These are phyloP conservation scores for Leptobrachium ailaonicum DNA, from an alignment of 2,113 vertebrate genomes.

Conservation along the genomic window DNA sequence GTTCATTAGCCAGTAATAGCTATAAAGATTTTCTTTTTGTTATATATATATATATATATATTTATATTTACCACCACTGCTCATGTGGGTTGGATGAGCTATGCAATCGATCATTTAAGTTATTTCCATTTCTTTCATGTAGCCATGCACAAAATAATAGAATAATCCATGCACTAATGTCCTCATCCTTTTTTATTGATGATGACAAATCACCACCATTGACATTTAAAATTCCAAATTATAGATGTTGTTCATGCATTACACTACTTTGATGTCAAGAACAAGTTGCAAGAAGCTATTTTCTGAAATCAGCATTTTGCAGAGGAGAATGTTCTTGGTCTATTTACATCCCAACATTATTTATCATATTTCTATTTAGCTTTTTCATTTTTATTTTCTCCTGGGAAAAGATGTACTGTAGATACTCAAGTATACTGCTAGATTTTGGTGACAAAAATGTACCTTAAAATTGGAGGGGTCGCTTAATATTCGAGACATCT, in stretches of 20 bases:
- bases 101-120: constrained; percentile 3
- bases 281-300: constrained; percentile 14
- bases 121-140: constrained; percentile 8
- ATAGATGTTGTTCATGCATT: not conserved
- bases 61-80: no score
- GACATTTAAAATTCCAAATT: constrained; percentile 9
- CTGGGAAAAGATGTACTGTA: constrained; percentile 19
- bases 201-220: not conserved
- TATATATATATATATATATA: no score
- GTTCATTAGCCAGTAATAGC: no score
- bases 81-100: constrained; percentile 1
- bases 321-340: not conserved
- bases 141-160: not conserved
- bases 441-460: no score
- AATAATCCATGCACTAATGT: constrained; percentile 1
- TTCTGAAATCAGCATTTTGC: constrained; percentile 11
- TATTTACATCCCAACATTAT: constrained; percentile 11
- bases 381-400: constrained; percentile 8
- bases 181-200: constrained; percentile 2
- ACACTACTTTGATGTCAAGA: not conserved
- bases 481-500: no score
- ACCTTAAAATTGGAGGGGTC: no score
- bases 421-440: no score
- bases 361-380: constrained; percentile 2
- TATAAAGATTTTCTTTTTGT: no score